A percentile compares a stretch with the other conserved stretches of the same genome.
These are phyloP conservation scores for Raphicerus campestris DNA, from an alignment of 2,113 vertebrate species.

Conservation along the genomic window DNA sequence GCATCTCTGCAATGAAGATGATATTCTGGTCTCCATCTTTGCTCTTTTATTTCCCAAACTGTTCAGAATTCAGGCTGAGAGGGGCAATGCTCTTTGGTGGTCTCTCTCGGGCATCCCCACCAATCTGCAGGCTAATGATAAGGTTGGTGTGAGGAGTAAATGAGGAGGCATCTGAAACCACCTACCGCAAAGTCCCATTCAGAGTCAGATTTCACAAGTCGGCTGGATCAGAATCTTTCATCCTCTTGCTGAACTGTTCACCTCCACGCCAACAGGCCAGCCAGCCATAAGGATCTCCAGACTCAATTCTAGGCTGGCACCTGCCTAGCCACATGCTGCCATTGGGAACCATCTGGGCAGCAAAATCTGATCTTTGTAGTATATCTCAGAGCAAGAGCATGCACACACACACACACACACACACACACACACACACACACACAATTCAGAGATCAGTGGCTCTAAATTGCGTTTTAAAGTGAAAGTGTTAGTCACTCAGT, in stretches of 20 bases:
- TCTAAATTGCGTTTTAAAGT: neutral
- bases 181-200: neutral
- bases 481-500: neutral
- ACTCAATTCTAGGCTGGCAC: neutral
- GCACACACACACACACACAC: neutral
- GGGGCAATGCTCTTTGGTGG: neutral
- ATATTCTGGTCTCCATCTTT: too few relatives aligned
- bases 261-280: neutral
- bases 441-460: slow-evolving; percentile 8
- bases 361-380: neutral
- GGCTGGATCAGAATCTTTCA: neutral
- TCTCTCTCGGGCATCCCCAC: neutral
- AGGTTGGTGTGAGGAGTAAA: neutral
- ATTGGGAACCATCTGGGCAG: neutral
- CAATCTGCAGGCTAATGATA: neutral
- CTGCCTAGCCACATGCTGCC: neutral
- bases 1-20: too few relatives aligned
- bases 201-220: neutral
- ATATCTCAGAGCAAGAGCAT: neutral
- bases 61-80: neutral
- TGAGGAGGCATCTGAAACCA: neutral
- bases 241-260: neutral
- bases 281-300: neutral
- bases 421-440: neutral
- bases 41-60: neutral